Percentiles rank a stretch among this genome's conserved stretches.
phyloP scores from a whole-genome alignment of 2,113 vertebrate species.

The Motacilla alba region DNA sequence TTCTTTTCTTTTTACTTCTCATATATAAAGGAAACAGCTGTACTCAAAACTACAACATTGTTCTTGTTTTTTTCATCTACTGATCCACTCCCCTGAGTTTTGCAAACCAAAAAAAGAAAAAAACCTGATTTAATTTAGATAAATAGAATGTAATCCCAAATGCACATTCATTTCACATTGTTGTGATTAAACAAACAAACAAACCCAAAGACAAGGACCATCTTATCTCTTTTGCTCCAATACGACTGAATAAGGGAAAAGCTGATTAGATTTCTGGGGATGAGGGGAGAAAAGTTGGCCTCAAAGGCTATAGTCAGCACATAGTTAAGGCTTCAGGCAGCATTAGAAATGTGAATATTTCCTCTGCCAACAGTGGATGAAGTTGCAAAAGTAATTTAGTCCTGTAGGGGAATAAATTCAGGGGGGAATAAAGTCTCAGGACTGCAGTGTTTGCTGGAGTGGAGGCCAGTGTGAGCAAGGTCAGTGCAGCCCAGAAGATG shows the following conservation, averaged over 20 bases:
- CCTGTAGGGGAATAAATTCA: background rate
- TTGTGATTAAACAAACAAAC: background rate
- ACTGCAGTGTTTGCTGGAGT: background rate
- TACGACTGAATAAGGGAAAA: background rate
- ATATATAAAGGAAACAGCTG: background rate
- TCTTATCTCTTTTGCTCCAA: background rate
- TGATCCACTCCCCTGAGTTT: background rate
- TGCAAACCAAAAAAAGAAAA: background rate
- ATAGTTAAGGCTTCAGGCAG: background rate
- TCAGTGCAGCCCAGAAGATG: background rate
- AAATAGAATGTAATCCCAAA: background rate
- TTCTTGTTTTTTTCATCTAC: background rate
- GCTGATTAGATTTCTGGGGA: background rate
- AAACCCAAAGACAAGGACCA: background rate
- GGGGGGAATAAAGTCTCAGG: background rate
- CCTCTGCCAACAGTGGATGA: background rate
- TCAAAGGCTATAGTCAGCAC: background rate
- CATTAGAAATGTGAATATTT: background rate
- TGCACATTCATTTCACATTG: background rate
- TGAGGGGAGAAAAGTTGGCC: background rate
- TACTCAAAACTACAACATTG: background rate
- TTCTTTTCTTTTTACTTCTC: background rate
- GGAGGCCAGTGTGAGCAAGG: background rate
- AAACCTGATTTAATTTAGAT: constrained; percentile 8
- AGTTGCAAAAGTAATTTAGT: background rate